Base-by-base conservation (phyloP, 2,113 vertebrate genomes). In the Oncorhynchus nerka region DNA sequence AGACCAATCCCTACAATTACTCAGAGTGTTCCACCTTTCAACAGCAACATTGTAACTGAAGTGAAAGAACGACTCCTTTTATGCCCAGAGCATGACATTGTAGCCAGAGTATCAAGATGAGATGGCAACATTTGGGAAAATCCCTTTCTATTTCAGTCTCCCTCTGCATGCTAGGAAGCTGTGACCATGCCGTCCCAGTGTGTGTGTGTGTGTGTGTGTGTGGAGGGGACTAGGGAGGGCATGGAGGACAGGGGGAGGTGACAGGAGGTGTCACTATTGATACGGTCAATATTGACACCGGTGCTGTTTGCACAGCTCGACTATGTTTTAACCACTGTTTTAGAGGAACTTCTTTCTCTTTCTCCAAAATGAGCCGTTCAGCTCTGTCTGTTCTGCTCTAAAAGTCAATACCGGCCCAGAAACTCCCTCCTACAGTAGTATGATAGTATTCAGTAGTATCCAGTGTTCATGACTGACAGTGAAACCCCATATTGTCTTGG, bases 281-380 rank as follows among this genome's bases (percentile, higher is more conserved):
- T 82, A 71, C 19, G 82, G 87, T 92, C 85, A 93, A 92, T 91
- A 92, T 93, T 93, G 90, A 90, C 89, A 45, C 8, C 9, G 2
- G 39, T 45, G 39, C 9, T 83, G 78, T 82, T 76, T 80, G n/a
- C 71, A 73, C 76, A 75, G 78, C 66, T 61, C 51, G 70, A 79
- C 81, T 91, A 88, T 85, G 87, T 90, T 88, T 85, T 88, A 82
- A 84, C 34, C 15, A 34, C 32, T 77, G 79, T 79, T 85, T 74
- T 69, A 28, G 39, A 45, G 39, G 39, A 9, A 11, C 62, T n/a
- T 49, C 26, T 70, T 65, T 69, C 39, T 45, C 9, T 45, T 9
- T 45, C 26, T 62, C 71, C 13, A 30, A 55, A n/a, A 28, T 68
- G 22, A 59, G 30, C 20, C 15, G 39, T 9, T 9, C 39, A 45